Conservation (phyloP, 2,113 vertebrate genomes). For the Brachirus orientalis region DNA sequence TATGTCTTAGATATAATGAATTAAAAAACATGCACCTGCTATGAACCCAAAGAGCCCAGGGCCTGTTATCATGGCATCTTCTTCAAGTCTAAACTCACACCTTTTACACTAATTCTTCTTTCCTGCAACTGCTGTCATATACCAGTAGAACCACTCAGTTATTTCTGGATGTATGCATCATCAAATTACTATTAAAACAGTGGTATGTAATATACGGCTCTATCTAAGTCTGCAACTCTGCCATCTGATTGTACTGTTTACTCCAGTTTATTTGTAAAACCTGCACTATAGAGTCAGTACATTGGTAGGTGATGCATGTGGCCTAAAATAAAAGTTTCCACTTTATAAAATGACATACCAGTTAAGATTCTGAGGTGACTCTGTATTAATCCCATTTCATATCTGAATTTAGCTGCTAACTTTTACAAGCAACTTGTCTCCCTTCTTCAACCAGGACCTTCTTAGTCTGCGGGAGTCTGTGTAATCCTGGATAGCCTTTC, state of each 20-base stretch:
- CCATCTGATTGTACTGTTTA: too few relatives aligned
- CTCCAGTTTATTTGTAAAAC: too few relatives aligned
- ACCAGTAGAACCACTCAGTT: not conserved
- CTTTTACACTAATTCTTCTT: not conserved
- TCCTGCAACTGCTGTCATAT: not conserved
- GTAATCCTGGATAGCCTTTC: constrained; percentile 68
- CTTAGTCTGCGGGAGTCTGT: constrained; percentile 39
- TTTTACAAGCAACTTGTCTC: constrained; percentile 14
- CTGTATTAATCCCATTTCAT: constrained; percentile 1
- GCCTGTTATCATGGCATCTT: not conserved
- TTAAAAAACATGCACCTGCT: not conserved
- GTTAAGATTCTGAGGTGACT: too few relatives aligned
- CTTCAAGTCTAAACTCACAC: not conserved
- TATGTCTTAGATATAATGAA: not conserved
- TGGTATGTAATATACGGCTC: too few relatives aligned
- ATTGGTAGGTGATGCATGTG: too few relatives aligned
- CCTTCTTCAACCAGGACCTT: constrained; percentile 24
- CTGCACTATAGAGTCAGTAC: too few relatives aligned
- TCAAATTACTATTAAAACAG: too few relatives aligned
- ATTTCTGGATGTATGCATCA: not conserved
- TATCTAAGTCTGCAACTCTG: too few relatives aligned
- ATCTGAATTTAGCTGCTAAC: constrained; percentile 16
- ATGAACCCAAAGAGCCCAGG: not conserved
- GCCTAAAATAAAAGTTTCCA: too few relatives aligned
- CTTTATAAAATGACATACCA: too few relatives aligned